These are phyloP conservation scores for Halichondria panicea DNA, from an alignment of 37 sponge, comb jelly and placozoan species.

Conservation along the genomic window DNA sequence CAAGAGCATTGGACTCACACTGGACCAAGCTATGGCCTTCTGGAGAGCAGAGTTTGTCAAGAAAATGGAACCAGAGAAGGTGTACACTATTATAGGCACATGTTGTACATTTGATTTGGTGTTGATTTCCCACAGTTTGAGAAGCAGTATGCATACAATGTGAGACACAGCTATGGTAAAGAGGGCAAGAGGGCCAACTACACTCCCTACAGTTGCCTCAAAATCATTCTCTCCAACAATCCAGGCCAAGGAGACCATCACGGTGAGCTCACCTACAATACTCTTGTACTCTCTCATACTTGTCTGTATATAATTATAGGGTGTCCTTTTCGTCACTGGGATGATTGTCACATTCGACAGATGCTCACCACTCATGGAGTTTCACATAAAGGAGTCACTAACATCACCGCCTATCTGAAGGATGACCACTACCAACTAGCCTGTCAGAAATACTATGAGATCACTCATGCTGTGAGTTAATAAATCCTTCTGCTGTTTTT, in stretches of 20 bases:
- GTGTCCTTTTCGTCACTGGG: slow-evolving; percentile 92
- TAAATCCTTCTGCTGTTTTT: no score
- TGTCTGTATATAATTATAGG: no score
- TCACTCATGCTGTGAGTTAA: slow-evolving; percentile 49
- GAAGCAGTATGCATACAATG: slow-evolving; percentile 93
- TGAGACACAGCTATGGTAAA: slow-evolving; percentile 90
- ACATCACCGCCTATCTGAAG: slow-evolving; percentile 59
- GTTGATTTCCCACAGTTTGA: slow-evolving; percentile 69
- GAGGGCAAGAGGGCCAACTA: slow-evolving; percentile 94
- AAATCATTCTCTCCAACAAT: slow-evolving; percentile 85
- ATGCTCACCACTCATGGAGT: slow-evolving; percentile 61
- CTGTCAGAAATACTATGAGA: slow-evolving; percentile 89
- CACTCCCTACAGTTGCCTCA: slow-evolving; percentile 94
- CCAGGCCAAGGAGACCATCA: slow-evolving; percentile 89
- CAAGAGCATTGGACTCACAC: slow-evolving; percentile 79
- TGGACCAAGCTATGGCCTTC: slow-evolving; percentile 86
- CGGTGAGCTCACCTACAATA: slow-evolving; percentile 45
- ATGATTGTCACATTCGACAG: slow-evolving; percentile 52
- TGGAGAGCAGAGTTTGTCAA: slow-evolving; percentile 87
- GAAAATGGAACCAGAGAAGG: slow-evolving; percentile 89
- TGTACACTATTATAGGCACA: no score
- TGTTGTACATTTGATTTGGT: no score
- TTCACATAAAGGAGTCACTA: slow-evolving; percentile 16
- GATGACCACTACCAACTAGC: slow-evolving; percentile 90
- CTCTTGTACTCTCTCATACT: no score